Evolutionary conservation across 2,113 vertebrate species (phyloP), one percentile per base, ranked within the genome.

Genomic region (Morone saxatilis): DNA sequence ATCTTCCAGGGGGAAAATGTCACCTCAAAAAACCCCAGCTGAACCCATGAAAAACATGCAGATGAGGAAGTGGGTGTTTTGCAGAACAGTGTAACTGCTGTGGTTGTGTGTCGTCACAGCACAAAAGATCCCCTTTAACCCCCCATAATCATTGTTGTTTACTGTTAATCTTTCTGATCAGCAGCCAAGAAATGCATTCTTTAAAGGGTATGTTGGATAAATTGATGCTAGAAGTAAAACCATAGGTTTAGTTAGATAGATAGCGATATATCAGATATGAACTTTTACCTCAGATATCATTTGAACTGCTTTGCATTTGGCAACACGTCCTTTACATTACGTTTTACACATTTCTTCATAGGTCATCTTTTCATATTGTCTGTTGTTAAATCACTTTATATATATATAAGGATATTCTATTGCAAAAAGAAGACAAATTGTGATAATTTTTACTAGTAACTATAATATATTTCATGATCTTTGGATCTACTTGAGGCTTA

Each of bases 21-120:
- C 4, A 11, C 56, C 41, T 71, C 4, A 79, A 72, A 82, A 87
- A 85, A 71, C 19, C 10, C 73, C 83, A 73, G 4, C 14, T 82
- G 10, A 84, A 82, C 31, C 57, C 59, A 50, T 72, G 57, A 71
- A 47, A 22, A 8, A 47, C 43, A 87, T 87, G 89, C 77, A 89
- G 80, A 89, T 79, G 80, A 91, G 71, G 80, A 74, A 67, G 87
- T 91, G 83, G 87, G 89, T 71, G 89, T 91, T 91, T 89, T 66
- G 65, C 73, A 81, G 86, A 88, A 85, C 20, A 25, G 43, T 14
- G 38, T 77, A 63, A 63, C 3, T 0, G 6, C 19, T 65, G 76
- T 62, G 76, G 78, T 78, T 56, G 66, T 76, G 59, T 69, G 57
- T 5, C 6, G 53, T 81, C 76, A 59, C 36, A 71, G 47, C 45